Conservation (phyloP, 1,140 invertebrate genomes). For the Drosophila repleta region DNA sequence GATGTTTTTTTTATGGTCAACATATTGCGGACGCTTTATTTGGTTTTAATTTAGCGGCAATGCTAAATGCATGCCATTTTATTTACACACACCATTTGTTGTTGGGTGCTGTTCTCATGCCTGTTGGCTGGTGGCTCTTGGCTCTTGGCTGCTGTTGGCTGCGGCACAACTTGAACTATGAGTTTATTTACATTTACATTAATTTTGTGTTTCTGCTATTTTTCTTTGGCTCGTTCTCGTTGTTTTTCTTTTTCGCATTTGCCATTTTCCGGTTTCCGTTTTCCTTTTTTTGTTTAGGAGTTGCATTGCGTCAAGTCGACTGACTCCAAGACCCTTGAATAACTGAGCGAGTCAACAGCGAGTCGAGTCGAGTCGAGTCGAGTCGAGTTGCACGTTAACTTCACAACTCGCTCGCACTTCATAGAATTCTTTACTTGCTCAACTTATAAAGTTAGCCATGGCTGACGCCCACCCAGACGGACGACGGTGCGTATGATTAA, state of each 20-base stretch:
- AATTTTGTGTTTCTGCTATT: slow-evolving; percentile 34
- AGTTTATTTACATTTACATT: slow-evolving; percentile 64
- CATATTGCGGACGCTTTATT: slow-evolving; percentile 50
- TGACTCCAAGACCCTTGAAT: slow-evolving; percentile 48
- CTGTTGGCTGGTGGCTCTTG: slow-evolving; percentile 13
- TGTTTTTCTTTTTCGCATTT: neutral
- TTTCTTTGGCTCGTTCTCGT: slow-evolving; percentile 2
- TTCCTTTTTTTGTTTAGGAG: slow-evolving; percentile 1
- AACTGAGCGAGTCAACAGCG: slow-evolving; percentile 29
- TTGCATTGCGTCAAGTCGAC: slow-evolving; percentile 7
- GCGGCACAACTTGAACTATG: slow-evolving; percentile 51
- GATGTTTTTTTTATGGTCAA: slow-evolving; percentile 49
- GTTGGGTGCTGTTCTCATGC: slow-evolving; percentile 5
- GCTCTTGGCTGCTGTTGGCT: slow-evolving; percentile 14
- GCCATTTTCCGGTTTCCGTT: slow-evolving; percentile 19
- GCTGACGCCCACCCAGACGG: slow-evolving; percentile 19
- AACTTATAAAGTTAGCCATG: slow-evolving; percentile 53
- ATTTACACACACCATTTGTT: slow-evolving; percentile 57
- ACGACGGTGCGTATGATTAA: slow-evolving; percentile 54
- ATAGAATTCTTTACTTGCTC: slow-evolving; percentile 56
- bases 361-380: too few relatives aligned
- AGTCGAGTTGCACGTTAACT: slow-evolving; percentile 47
- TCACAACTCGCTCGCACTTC: slow-evolving; percentile 41
- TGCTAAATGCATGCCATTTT: slow-evolving; percentile 54
- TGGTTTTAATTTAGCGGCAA: slow-evolving; percentile 58